Evolutionary conservation across 2,888 invertebrate species (phyloP).

Genomic region (Caenorhabditis wallacei): DNA sequence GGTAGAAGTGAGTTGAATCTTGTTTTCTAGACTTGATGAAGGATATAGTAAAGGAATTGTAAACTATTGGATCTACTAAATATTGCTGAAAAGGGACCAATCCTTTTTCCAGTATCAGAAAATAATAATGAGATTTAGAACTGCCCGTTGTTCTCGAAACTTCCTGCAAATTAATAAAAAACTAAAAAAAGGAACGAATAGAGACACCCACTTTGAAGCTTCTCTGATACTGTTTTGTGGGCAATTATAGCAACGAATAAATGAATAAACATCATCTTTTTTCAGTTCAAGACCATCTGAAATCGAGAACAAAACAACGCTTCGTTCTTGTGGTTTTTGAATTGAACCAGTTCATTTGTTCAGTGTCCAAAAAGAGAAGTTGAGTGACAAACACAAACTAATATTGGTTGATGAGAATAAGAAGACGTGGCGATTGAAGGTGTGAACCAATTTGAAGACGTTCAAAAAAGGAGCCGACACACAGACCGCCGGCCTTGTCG

Average conservation of each 20-base stretch:
- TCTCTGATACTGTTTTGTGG: constrained; percentile 8
- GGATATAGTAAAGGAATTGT: too few relatives aligned
- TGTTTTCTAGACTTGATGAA: neutral
- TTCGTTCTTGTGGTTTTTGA: constrained; percentile 5
- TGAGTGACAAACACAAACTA: constrained; percentile 32
- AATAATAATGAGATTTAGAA: too few relatives aligned
- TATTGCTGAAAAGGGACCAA: too few relatives aligned
- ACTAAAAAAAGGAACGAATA: neutral
- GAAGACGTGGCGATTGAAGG: constrained; percentile 22
- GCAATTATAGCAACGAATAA: constrained; percentile 6
- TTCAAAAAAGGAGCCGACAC: constrained; percentile 56
- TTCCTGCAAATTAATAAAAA: neutral
- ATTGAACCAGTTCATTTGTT: constrained; percentile 47
- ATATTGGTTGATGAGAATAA: constrained; percentile 46
- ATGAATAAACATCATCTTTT: constrained; percentile 43
- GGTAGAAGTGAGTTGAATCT: neutral
- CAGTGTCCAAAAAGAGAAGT: neutral
- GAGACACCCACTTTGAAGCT: neutral
- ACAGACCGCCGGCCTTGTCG: constrained; percentile 44
- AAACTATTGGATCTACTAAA: too few relatives aligned
- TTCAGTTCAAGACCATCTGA: constrained; percentile 26
- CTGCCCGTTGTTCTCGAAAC: too few relatives aligned
- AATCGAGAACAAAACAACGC: constrained; percentile 54
- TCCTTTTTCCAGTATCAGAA: too few relatives aligned
- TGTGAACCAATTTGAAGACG: constrained; percentile 30